A percentile compares a stretch with the other conserved stretches of the same genome.
Conservation (phyloP, 2,888 invertebrate species). For the Agrochola lychnidis region DNA sequence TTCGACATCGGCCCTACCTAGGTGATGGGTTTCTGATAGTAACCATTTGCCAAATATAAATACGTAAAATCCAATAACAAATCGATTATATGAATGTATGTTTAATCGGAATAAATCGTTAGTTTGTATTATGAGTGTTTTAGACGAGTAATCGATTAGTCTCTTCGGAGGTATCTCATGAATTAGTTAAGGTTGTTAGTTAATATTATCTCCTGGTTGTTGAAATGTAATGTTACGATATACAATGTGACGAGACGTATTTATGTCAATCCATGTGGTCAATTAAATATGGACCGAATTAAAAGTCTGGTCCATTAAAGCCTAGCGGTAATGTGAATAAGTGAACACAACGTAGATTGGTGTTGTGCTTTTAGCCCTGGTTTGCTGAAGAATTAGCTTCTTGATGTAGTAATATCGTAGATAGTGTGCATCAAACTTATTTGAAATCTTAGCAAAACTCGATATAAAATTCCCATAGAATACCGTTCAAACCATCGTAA, state of each 20-base stretch:
- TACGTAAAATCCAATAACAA: constrained; percentile 81
- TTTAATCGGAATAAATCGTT: constrained; percentile 70
- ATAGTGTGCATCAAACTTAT: constrained; percentile 30
- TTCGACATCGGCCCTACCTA: constrained; percentile 78
- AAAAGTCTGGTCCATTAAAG: constrained; percentile 80
- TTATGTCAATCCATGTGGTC: constrained; percentile 87
- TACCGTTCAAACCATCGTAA: not conserved
- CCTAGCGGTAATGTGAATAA: constrained; percentile 78
- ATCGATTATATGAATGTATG: constrained; percentile 71
- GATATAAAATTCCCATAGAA: constrained; percentile 17
- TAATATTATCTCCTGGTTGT: constrained; percentile 88
- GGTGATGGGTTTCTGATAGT: constrained; percentile 78
- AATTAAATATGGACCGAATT: constrained; percentile 86
- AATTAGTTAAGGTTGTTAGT: constrained; percentile 83
- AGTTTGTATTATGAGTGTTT: constrained; percentile 77
- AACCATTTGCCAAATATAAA: constrained; percentile 88
- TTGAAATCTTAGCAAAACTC: constrained; percentile 25
- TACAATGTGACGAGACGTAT: constrained; percentile 76
- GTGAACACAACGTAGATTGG: constrained; percentile 71
- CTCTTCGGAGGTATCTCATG: constrained; percentile 85
- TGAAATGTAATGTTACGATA: constrained; percentile 81
- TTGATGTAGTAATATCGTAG: constrained; percentile 53
- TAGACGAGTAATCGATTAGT: constrained; percentile 78
- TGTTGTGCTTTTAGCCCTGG: constrained; percentile 77
- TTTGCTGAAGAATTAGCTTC: constrained; percentile 60